Conservation (phyloP, 2,797 vertebrate genomes). For the Okamejei kenojei region DNA sequence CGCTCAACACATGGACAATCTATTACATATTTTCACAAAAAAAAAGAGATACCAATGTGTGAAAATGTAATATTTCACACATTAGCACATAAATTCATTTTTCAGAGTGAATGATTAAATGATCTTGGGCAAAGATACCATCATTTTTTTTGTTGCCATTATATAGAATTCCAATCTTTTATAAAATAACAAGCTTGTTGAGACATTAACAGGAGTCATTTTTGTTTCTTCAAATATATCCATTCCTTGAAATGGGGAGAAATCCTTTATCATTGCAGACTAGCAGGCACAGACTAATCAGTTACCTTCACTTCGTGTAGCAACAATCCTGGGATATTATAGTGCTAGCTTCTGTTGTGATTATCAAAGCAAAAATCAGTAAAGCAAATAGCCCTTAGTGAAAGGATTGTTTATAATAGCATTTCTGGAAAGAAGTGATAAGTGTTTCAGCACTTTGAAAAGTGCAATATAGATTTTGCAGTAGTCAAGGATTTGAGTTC, state of each 20-base stretch:
- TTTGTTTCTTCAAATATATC: background rate
- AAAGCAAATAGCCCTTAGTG: background rate
- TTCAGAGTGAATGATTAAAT: constrained; percentile 15
- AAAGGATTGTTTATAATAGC: constrained; percentile 3
- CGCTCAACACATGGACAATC: background rate
- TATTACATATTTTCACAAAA: constrained; percentile 17
- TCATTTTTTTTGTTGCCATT: background rate
- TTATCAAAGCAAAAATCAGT: constrained; percentile 26
- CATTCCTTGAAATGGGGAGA: background rate
- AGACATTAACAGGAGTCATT: background rate
- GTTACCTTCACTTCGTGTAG: background rate
- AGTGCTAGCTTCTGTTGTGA: constrained; percentile 15
- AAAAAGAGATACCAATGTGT: background rate
- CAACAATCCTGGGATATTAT: constrained; percentile 24
- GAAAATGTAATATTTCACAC: constrained; percentile 15
- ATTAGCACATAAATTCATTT: constrained; percentile 15
- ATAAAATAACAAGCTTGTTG: background rate
- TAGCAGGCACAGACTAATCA: background rate
- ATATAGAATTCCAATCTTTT: background rate
- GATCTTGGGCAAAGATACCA: background rate
- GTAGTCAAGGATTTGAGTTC: background rate
- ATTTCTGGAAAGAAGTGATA: background rate
- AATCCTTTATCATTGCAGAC: background rate
- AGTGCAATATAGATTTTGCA: constrained; percentile 17
- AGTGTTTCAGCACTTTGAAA: constrained; percentile 1